These are phyloP conservation scores for Sinocyclocheilus anophthalmus DNA, from an alignment of 2,113 vertebrate genomes.

Conservation along the genomic window DNA sequence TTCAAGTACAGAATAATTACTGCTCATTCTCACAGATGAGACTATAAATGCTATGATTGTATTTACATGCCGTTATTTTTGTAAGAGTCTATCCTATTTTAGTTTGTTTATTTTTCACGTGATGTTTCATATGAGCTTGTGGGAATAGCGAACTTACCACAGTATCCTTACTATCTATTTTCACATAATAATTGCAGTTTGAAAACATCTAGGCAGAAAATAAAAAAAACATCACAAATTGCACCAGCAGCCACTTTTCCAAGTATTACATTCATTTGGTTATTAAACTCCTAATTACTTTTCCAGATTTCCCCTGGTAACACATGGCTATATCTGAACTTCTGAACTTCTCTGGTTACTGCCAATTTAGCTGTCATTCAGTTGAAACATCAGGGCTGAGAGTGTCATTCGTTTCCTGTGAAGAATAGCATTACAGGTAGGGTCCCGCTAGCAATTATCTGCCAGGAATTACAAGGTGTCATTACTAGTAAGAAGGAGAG, in stretches of 20 bases:
- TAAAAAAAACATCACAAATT: conserved; percentile 20
- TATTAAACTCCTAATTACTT: conserved; percentile 60
- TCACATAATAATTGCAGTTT: background rate
- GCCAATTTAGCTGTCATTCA: conserved; percentile 59
- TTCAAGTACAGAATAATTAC: background rate
- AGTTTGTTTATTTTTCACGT: background rate
- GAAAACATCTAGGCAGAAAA: conserved; percentile 9
- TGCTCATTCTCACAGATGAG: conserved; percentile 4
- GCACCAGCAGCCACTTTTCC: background rate
- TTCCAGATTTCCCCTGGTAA: conserved; percentile 50
- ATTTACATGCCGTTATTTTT: background rate
- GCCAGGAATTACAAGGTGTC: conserved; percentile 53
- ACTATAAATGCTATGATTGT: background rate
- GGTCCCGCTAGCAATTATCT: conserved; percentile 54
- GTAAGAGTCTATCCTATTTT: background rate
- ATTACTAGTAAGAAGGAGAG: conserved; percentile 32
- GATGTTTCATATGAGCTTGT: background rate
- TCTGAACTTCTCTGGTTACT: conserved; percentile 49
- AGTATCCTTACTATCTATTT: background rate
- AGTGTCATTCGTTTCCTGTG: conserved; percentile 40
- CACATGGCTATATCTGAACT: conserved; percentile 43
- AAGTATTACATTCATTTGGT: conserved; percentile 34
- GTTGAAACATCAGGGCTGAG: conserved; percentile 39
- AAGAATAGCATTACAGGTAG: conserved; percentile 46
- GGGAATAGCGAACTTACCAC: background rate